Evolutionary conservation across 2,797 vertebrate species (phyloP), one percentile per base, ranked within the genome.

Genomic region (Artibeus lituratus): DNA sequence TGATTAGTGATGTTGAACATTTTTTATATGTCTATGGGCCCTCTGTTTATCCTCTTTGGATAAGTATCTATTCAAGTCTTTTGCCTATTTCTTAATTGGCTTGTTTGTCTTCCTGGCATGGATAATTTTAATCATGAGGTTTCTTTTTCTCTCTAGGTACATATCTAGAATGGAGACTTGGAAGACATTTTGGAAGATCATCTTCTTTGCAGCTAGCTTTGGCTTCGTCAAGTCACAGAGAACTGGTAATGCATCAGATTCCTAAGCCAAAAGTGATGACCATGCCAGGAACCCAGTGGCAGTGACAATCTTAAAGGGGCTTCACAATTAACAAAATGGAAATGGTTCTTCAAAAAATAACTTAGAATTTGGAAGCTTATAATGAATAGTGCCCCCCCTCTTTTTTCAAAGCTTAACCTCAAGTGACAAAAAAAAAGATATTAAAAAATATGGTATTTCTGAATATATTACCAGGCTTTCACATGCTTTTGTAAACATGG

Each of bases 241-340:
- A 89, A 97, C 82, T 87, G 98, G 98, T 98, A 98, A 98, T 96
- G 47, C 10, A 59, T n/a, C 4, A 3, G 55, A 49, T 69, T 92
- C 77, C 95, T 91, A 42, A 93, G 44, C 29, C 22, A 7, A 47
- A 87, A 80, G 57, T 5, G 10, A 72, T 87, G 42, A 77, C 19
- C 42, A 90, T 86, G 32, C n/a, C 9, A 29, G 42, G 47, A 29
- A 76, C 39, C 5, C 39, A 55, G 47, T 42, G 22, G 5, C 84
- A 55, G 37, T 78, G 57, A 70, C 24, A 51, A 22, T 73, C 26
- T 91, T 78, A 53, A 55, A 55, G 35, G 18, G 81, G 1, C 35
- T 83, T 91, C 49, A 26, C 37, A 49, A 44, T 85, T 82, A 70
- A 67, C 7, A 67, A 73, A 94, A 85, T 11, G 11, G 67, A 91